Conservation (phyloP, 2,113 vertebrate species). For the Saccopteryx leptura region DNA sequence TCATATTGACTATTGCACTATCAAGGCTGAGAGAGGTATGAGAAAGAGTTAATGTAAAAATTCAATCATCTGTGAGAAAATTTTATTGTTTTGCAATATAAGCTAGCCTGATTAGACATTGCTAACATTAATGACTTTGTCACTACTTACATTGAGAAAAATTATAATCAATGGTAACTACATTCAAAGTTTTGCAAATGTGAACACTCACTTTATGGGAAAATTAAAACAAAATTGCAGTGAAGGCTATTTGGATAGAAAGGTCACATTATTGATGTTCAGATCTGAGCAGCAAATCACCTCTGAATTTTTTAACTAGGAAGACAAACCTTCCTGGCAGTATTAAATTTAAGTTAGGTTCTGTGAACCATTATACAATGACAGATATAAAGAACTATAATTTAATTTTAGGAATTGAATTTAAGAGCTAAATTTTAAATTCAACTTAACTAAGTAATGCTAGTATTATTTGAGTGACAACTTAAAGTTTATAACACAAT, state of each 20-base stretch:
- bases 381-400: neutral
- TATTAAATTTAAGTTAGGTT: constrained; percentile 37
- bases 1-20: neutral
- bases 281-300: neutral
- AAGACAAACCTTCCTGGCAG: neutral
- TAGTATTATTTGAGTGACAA: neutral
- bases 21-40: neutral
- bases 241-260: neutral
- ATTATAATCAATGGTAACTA: neutral
- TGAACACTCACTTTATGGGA: neutral
- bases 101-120: neutral
- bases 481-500: constrained; percentile 1
- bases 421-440: neutral
- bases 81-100: neutral
- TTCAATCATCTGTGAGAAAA: neutral
- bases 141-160: neutral
- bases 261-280: neutral
- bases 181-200: neutral
- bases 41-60: neutral
- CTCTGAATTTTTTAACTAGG: constrained; percentile 46
- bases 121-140: neutral
- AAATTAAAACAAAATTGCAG: neutral
- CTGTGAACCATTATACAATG: neutral
- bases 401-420: neutral
- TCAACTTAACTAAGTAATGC: neutral